Conservation (phyloP, 2,797 vertebrate genomes). For the Poliocrania exsul region DNA sequence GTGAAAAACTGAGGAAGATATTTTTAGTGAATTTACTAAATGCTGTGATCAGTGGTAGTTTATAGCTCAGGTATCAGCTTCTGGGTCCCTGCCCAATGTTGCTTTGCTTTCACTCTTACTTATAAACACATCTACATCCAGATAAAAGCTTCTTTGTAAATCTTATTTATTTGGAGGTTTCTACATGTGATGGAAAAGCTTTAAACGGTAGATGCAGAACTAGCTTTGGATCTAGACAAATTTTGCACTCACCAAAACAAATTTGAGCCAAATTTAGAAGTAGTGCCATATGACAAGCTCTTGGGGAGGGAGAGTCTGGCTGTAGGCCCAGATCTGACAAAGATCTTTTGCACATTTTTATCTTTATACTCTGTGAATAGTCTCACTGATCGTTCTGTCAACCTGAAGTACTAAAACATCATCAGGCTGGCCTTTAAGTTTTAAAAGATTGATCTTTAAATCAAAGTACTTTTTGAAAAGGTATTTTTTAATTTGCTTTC, state of each 20-base stretch:
- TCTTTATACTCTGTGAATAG: slow-evolving; percentile 45
- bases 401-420: slow-evolving; percentile 14
- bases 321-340: slow-evolving; percentile 43
- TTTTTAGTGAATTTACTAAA: neutral
- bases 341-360: slow-evolving; percentile 55
- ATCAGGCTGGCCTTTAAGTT: neutral
- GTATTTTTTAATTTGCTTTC: neutral
- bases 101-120: neutral
- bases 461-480: neutral
- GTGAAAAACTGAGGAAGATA: neutral
- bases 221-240: slow-evolving; percentile 8
- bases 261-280: slow-evolving; percentile 41
- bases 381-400: slow-evolving; percentile 31
- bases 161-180: slow-evolving; percentile 10
- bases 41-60: neutral
- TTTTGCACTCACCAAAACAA: slow-evolving; percentile 34
- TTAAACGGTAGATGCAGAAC: neutral
- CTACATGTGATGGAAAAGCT: neutral
- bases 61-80: neutral
- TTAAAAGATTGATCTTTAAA: neutral
- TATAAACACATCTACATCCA: neutral
- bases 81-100: neutral
- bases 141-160: slow-evolving; percentile 11
- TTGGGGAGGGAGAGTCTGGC: slow-evolving; percentile 25
- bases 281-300: slow-evolving; percentile 35